Conservation (phyloP, 1,140 invertebrate species). For the Drosophila punjabiensis region DNA sequence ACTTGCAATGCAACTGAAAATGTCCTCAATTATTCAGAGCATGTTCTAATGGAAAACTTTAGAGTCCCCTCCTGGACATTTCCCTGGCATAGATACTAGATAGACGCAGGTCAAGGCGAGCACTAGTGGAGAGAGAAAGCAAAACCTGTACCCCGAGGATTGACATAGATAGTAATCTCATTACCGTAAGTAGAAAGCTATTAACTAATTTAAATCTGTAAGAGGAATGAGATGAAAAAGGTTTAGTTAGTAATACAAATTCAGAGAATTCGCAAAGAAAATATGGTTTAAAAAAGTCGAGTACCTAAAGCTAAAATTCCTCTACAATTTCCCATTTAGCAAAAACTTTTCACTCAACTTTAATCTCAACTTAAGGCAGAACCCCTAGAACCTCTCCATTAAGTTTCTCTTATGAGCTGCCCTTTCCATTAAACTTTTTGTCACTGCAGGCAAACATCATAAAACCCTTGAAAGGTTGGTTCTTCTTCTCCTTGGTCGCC, state of each 20-base stretch:
- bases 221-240: neutral
- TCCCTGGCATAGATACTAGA: slow-evolving; percentile 32
- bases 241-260: neutral
- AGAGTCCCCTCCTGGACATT: neutral
- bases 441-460: slow-evolving; percentile 64
- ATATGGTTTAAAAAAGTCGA: neutral
- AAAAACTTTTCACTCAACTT: slow-evolving; percentile 15
- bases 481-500: slow-evolving; percentile 6
- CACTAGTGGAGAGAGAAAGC: neutral
- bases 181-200: neutral
- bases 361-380: slow-evolving; percentile 1
- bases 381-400: neutral
- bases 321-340: neutral
- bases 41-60: slow-evolving; percentile 31
- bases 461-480: slow-evolving; percentile 57
- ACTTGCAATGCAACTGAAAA: slow-evolving; percentile 31
- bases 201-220: neutral
- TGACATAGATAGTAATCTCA: slow-evolving; percentile 14
- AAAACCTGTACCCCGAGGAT: neutral
- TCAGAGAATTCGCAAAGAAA: too few relatives aligned
- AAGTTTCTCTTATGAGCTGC: neutral
- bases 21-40: slow-evolving; percentile 51
- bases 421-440: slow-evolving; percentile 24
- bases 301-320: neutral
- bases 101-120: slow-evolving; percentile 1